phyloP scores from a whole-genome alignment of 2,888 invertebrate species.

The Ypsolopha sequella region DNA sequence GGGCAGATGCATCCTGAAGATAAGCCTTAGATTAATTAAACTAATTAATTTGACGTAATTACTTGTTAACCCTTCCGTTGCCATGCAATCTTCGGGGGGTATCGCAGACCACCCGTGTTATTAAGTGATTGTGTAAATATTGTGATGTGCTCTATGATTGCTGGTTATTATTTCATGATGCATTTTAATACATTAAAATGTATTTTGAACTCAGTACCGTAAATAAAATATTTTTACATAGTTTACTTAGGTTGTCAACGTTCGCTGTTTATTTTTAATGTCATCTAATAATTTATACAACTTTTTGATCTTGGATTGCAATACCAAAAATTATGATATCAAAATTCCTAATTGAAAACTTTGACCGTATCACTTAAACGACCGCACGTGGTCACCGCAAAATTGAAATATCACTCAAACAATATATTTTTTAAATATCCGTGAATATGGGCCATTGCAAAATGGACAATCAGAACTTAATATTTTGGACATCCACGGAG shows the following conservation, averaged over 20 bases:
- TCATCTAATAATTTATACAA: too few species aligned
- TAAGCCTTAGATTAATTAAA: conserved; percentile 9
- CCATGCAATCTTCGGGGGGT: neutral
- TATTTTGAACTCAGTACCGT: too few species aligned
- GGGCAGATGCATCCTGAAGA: too few species aligned
- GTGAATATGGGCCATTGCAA: conserved; percentile 26
- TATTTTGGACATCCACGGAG: conserved; percentile 7
- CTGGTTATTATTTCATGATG: too few species aligned
- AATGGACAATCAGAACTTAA: conserved; percentile 30
- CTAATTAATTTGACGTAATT: conserved; percentile 52
- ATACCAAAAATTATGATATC: neutral
- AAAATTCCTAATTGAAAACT: neutral
- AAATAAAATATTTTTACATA: too few species aligned
- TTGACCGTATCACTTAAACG: conserved; percentile 20
- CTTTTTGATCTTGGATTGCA: too few species aligned
- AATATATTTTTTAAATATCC: conserved; percentile 22
- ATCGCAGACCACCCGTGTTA: too few species aligned
- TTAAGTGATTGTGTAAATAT: too few species aligned
- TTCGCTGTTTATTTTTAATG: too few species aligned
- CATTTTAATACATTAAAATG: too few species aligned
- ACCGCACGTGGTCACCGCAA: conserved; percentile 34
- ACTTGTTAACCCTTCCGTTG: conserved; percentile 40
- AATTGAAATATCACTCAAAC: conserved; percentile 22
- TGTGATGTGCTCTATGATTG: too few species aligned
- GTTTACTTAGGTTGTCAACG: too few species aligned